Conservation (phyloP, 1,140 invertebrate species). For the Anoplolepis gracilipes region DNA sequence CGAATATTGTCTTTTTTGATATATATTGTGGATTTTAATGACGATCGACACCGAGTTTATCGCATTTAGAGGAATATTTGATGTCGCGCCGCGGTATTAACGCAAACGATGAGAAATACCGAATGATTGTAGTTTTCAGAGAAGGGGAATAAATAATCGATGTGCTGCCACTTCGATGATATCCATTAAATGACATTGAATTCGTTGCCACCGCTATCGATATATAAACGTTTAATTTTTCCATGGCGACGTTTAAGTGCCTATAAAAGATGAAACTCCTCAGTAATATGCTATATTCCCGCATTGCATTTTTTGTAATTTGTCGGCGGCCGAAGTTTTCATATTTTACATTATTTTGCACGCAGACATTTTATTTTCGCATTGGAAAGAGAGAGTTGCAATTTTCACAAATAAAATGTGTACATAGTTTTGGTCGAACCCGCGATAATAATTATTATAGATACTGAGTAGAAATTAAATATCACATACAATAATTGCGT, state of each 20-base stretch:
- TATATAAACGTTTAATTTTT: conserved; percentile 35
- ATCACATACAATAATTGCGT: conserved; percentile 39
- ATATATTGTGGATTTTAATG: neutral
- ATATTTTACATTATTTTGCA: neutral
- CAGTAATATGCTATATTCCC: neutral
- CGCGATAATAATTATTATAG: conserved; percentile 34
- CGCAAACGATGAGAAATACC: neutral
- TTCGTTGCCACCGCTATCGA: neutral
- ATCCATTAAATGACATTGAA: conserved; percentile 3
- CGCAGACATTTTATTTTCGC: neutral
- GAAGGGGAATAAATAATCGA: conserved; percentile 5
- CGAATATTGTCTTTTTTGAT: neutral
- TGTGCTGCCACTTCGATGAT: neutral
- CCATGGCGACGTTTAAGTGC: neutral
- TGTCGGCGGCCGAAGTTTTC: neutral
- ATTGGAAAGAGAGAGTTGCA: neutral
- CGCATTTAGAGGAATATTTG: conserved; percentile 42
- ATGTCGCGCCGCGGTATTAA: conserved; percentile 6
- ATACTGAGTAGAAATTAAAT: conserved; percentile 48
- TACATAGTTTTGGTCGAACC: neutral
- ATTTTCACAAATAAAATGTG: conserved; percentile 7
- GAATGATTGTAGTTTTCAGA: neutral
- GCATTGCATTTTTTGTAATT: neutral
- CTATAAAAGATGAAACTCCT: neutral
- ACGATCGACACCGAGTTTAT: neutral